Base-by-base conservation (phyloP, 2,888 invertebrate species). In the Sinelater perroti region DNA sequence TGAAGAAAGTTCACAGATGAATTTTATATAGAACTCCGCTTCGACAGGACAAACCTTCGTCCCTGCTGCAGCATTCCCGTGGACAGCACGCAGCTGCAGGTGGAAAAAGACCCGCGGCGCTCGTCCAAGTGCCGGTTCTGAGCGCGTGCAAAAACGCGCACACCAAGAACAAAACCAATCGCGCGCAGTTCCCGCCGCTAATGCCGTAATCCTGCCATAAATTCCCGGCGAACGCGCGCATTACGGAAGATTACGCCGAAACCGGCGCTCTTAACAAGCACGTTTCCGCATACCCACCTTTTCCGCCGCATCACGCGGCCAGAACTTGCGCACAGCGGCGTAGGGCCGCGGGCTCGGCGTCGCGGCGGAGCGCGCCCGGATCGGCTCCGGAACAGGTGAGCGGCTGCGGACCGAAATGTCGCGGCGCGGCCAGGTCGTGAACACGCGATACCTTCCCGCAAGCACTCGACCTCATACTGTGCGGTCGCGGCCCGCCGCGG, bases 391-490 rank as follows among this genome's bases (percentile, higher is more conserved):
- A 36, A 10, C 40, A 40, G 21, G 14, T 10, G 2, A 30, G 16
- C 26, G 26, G n/a, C 14, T 14, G 30, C 4, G 30, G n/a, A 5
- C 30, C 38, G 44, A 36, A 35, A 51, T 35, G 54, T 35, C 58
- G 58, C 53, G 53, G 36, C 38, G 36, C 30, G 30, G 36, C 49
- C 36, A 35, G 44, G 35, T 46, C 28, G 24, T 28, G 30, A 47
- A 36, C 33, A 36, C 44, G 52, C 53, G 47, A 53, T 46, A 57
- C 52, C 21, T 30, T 30, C 52, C 16, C 30, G 28, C 26, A 40
- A 31, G 50, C 58, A 46, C 47, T 36, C 63, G 63, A 63, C 63
- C 63, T 63, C 64, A 64, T 62, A 64, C 64, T 64, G 64, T 59
- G 64, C 60, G 53, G 49, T 50, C 62, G 62, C 54, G 61, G 56